A percentile compares a stretch with the other conserved stretches of the same genome.
phyloP scores from a whole-genome alignment of 1,140 invertebrate genomes.

The Ostrea edulis region DNA sequence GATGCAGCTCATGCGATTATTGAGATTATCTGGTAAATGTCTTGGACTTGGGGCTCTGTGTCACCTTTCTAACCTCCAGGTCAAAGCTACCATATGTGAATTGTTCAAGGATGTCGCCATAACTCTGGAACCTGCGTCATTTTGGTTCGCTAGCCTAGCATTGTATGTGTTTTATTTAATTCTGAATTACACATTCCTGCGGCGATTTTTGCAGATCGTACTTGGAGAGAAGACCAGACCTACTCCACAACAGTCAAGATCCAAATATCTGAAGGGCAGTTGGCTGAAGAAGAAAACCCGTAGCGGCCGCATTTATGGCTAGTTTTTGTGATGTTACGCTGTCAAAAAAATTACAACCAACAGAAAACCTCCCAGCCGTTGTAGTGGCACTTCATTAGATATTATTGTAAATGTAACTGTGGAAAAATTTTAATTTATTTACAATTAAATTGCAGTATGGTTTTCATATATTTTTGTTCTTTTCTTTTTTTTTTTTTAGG shows the following conservation, averaged over 20 bases:
- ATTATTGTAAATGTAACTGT: too few relatives aligned
- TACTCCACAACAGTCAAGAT: neutral
- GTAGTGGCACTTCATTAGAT: too few relatives aligned
- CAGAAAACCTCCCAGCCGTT: too few relatives aligned
- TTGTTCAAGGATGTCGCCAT: conserved; percentile 11
- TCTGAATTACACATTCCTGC: neutral
- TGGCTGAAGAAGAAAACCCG: neutral
- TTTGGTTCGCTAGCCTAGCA: neutral
- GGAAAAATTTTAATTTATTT: too few relatives aligned
- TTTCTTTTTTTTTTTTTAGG: too few relatives aligned
- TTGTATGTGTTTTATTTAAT: neutral
- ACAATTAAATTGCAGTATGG: too few relatives aligned
- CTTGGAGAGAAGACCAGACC: neutral
- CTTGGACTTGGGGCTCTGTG: neutral
- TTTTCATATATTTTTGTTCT: too few relatives aligned
- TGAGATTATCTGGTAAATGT: neutral
- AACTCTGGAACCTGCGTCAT: neutral
- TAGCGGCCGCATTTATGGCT: neutral
- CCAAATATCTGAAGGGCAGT: neutral
- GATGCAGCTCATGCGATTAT: neutral
- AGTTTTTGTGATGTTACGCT: neutral
- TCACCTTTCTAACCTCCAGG: conserved; percentile 1
- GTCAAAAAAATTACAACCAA: too few relatives aligned
- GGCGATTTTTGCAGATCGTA: neutral
- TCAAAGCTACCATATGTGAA: neutral